Conservation (phyloP, 1,140 invertebrate species). For the Asbolus verrucosus region DNA sequence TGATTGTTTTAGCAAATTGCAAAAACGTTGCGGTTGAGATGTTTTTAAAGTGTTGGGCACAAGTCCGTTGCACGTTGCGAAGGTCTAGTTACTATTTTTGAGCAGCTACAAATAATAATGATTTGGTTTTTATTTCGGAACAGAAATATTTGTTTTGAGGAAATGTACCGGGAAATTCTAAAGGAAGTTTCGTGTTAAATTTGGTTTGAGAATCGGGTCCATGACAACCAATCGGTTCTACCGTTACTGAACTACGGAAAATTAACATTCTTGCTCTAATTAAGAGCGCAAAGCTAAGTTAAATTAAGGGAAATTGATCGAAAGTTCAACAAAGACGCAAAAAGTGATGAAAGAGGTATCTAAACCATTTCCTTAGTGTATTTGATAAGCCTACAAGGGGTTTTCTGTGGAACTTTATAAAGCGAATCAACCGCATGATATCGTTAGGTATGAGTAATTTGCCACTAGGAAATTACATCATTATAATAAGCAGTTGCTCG, state of each 20-base stretch:
- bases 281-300: neutral
- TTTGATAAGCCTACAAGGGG: slow-evolving; percentile 2
- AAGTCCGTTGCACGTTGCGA: neutral
- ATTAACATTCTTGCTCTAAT: slow-evolving; percentile 24
- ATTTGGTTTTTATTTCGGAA: slow-evolving; percentile 6
- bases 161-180: neutral
- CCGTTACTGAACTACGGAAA: slow-evolving; percentile 11
- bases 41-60: too few relatives aligned
- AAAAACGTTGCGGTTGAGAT: too few relatives aligned
- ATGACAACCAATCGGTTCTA: slow-evolving; percentile 15
- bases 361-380: neutral
- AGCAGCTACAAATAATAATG: neutral
- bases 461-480: neutral
- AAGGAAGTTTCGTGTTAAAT: neutral
- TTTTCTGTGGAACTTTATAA: too few relatives aligned
- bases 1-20: too few relatives aligned
- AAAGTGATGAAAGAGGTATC: neutral
- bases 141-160: neutral
- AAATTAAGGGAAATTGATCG: neutral
- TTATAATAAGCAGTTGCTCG: neutral
- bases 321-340: too few relatives aligned
- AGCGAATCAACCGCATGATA: too few relatives aligned
- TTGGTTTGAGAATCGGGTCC: slow-evolving; percentile 6
- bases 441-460: slow-evolving; percentile 5
- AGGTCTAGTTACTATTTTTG: neutral